A percentile compares a stretch with the other conserved stretches of the same genome.
Conservation (phyloP, 2,113 vertebrate genomes). For the Bujurquina vittata region DNA sequence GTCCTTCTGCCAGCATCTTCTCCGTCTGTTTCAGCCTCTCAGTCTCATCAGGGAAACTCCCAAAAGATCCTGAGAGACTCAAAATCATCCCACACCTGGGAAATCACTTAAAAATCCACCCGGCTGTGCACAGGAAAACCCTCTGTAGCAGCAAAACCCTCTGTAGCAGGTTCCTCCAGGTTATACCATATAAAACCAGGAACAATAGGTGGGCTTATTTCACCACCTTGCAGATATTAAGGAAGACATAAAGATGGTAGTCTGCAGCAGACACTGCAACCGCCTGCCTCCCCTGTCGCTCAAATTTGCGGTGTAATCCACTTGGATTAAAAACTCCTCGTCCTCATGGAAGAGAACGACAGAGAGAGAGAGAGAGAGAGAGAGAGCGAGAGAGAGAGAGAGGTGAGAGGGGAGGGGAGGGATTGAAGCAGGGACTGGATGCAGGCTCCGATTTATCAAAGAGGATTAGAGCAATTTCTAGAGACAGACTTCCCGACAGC, state of each 20-base stretch:
- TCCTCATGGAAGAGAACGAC: conserved; percentile 48
- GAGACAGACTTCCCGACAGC: conserved; percentile 75
- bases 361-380: conserved; percentile 39
- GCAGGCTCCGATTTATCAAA: conserved; percentile 81
- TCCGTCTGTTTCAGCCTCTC: not conserved
- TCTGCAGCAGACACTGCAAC: conserved; percentile 39
- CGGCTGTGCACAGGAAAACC: not conserved
- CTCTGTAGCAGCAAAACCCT: not conserved
- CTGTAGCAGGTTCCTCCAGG: not conserved
- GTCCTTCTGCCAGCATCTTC: conserved; percentile 20
- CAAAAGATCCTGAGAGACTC: not conserved
- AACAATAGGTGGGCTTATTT: not conserved
- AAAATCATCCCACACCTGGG: not conserved
- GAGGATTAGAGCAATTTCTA: conserved; percentile 87
- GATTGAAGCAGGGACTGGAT: conserved; percentile 76
- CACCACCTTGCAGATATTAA: conserved; percentile 1
- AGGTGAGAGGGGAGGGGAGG: conserved; percentile 28
- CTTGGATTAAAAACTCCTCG: conserved; percentile 81
- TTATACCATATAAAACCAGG: not conserved
- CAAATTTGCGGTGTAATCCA: conserved; percentile 82
- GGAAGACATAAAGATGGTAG: not conserved
- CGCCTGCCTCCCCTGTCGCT: conserved; percentile 66
- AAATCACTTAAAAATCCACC: not conserved
- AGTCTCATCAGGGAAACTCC: conserved; percentile 2
- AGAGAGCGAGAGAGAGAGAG: conserved; percentile 36